Conservation (phyloP, 2,797 vertebrate genomes). For the Zalophus californianus region DNA sequence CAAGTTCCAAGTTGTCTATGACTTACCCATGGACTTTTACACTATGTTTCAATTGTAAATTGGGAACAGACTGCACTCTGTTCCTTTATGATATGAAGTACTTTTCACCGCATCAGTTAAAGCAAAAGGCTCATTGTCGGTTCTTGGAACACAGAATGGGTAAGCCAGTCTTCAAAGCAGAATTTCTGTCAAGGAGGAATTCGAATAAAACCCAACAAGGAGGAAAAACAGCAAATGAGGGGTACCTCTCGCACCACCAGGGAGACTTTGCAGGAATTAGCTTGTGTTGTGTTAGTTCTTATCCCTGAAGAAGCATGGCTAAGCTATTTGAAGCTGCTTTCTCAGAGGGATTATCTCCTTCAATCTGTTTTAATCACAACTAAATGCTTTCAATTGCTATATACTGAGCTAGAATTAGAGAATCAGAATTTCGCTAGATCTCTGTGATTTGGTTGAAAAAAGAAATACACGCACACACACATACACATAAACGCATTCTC, state of each 20-base stretch:
- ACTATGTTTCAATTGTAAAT: not conserved
- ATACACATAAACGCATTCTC: not conserved
- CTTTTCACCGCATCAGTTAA: slow-evolving; percentile 21
- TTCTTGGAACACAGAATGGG: not conserved
- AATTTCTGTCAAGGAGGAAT: slow-evolving; percentile 24
- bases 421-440: slow-evolving; percentile 86
- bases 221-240: slow-evolving; percentile 74
- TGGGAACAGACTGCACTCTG: not conserved
- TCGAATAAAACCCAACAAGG: slow-evolving; percentile 62
- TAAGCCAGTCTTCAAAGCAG: slow-evolving; percentile 61
- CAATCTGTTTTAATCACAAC: slow-evolving; percentile 95
- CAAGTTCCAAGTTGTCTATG: not conserved
- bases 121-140: not conserved
- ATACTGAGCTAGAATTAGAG: slow-evolving; percentile 87
- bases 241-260: slow-evolving; percentile 69
- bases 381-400: slow-evolving; percentile 93
- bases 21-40: not conserved
- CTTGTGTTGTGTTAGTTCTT: slow-evolving; percentile 86
- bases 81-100: not conserved
- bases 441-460: slow-evolving; percentile 75
- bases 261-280: slow-evolving; percentile 88
- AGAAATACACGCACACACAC: not conserved
- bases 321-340: slow-evolving; percentile 94
- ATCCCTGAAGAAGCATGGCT: slow-evolving; percentile 88
- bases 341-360: slow-evolving; percentile 93